These are phyloP conservation scores for Seriola rivoliana DNA, from an alignment of 2,113 vertebrate species.

Conservation along the genomic window DNA sequence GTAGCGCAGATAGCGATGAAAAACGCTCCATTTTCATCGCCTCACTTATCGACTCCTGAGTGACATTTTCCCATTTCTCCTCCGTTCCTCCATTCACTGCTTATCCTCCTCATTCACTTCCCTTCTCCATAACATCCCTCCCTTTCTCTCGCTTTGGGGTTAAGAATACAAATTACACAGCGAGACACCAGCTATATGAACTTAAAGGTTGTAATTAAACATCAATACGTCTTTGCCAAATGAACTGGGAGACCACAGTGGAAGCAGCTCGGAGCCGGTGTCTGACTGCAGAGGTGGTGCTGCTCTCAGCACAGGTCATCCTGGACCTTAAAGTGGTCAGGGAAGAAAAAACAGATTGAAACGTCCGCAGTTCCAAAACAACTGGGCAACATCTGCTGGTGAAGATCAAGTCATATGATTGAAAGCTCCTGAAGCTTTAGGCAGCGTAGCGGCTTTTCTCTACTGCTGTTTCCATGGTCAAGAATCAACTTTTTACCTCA, in stretches of 20 bases:
- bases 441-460: no score
- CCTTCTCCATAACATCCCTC: no score
- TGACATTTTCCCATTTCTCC: constrained; percentile 11
- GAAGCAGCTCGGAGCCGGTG: neutral
- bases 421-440: no score
- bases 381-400: no score
- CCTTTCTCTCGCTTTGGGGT: neutral
- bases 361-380: no score
- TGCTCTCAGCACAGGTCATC: no score
- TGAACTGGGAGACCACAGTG: neutral
- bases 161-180: constrained; percentile 19
- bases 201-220: constrained; percentile 29
- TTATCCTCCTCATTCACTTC: neutral
- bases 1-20: neutral
- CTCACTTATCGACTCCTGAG: constrained; percentile 20
- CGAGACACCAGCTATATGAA: constrained; percentile 1
- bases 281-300: neutral
- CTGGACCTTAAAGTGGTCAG: no score
- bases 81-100: neutral
- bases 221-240: constrained; percentile 6
- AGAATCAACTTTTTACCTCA: no score
- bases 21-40: constrained; percentile 33
- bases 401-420: no score
- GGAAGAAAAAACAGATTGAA: no score
- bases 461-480: no score